These are phyloP conservation scores for Dolichoris vasculosae DNA, from an alignment of 1,140 invertebrate species.

Conservation along the genomic window DNA sequence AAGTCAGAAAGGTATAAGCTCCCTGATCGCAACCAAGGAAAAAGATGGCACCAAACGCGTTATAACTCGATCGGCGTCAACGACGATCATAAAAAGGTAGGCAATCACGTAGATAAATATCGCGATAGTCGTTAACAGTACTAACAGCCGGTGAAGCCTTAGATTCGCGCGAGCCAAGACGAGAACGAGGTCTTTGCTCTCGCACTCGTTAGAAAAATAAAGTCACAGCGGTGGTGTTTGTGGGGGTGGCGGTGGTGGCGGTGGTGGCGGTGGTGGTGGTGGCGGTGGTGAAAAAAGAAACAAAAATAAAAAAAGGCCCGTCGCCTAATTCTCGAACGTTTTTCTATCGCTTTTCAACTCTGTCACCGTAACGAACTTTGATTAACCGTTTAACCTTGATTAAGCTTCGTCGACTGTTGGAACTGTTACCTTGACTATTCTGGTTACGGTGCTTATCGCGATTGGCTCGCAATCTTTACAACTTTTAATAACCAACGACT, in stretches of 20 bases:
- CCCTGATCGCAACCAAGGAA: conserved; percentile 58
- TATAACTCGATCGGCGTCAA: conserved; percentile 62
- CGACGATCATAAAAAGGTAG: conserved; percentile 69
- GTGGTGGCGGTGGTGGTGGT: no score
- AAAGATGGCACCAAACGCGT: conserved; percentile 67
- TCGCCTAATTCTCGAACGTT: no score
- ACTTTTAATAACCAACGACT: neutral
- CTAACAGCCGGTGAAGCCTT: neutral
- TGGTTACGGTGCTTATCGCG: neutral
- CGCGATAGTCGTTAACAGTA: neutral
- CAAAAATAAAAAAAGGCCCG: no score
- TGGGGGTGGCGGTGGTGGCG: no score
- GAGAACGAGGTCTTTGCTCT: no score
- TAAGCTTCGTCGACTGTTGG: neutral
- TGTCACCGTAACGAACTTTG: no score
- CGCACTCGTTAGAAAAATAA: no score
- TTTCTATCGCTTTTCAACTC: no score
- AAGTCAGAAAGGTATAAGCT: conserved; percentile 58
- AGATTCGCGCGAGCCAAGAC: no score
- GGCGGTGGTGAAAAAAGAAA: no score
- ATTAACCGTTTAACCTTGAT: no score
- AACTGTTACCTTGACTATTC: neutral
- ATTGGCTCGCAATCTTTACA: neutral
- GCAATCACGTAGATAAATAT: conserved; percentile 29
- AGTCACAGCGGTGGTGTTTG: no score